Evolutionary conservation across 2,888 invertebrate genomes (phyloP), one percentile per base, ranked within the genome.

Genomic region (Acrobasis consociella): DNA sequence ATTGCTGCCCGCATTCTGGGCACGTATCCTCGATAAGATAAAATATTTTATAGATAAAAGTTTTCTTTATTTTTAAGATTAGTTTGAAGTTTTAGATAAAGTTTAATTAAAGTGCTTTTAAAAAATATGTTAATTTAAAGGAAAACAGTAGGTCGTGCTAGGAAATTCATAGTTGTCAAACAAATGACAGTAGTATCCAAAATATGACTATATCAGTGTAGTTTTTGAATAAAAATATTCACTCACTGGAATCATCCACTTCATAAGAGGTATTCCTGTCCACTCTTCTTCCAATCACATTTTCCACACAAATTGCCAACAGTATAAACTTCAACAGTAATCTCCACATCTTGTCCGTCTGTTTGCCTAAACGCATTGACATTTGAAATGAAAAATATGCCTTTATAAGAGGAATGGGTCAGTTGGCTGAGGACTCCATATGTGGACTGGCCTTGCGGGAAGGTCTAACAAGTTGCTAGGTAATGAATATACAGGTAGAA

Each of bases 381-480:
- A 76, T 70, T 69, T 70, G 67, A 67, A 70, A 73, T 76, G 62
- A 70, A 73, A 72, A 73, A 74, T 74, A 75, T 79, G 77, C 78
- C 78, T 87, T 89, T 86, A 82, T 89, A 89, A 87, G 83, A 85
- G 76, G 72, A 73, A 70, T 67, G 69, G 77, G 81, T 81, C 71
- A 67, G 80, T 73, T 65, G 63, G 69, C 69, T 67, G 72, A 73
- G 71, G 71, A 69, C 68, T 64, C 89, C 87, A 73, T 89, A 89
- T 81, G 83, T 77, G 85, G 85, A 77, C 58, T 62, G 64, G 71
- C 72, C 76, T 72, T 80, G 62, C 42, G 1, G 5, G 10, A 42
- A 64, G 64, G 62, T 49, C 79, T 77, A 50, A 56, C 53, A 52
- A 64, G 56, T 58, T 74, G 76, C 13, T 38, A 49, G 31, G 42